These are phyloP conservation scores for Zoroaster sp. DNA, from an alignment of 53 echinoderm and acorn worm genomes.

Conservation along the genomic window DNA sequence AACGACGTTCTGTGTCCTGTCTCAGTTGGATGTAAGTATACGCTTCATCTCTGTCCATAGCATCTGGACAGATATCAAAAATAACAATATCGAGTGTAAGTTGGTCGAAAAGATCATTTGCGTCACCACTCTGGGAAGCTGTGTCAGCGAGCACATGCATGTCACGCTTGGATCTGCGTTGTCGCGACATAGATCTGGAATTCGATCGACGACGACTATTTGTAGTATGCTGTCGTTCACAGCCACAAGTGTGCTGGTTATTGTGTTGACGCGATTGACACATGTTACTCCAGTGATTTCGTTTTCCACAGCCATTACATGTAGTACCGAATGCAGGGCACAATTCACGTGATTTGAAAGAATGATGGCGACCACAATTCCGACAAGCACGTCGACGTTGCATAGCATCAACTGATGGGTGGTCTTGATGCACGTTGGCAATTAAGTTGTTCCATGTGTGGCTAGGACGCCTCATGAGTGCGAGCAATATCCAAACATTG, in stretches of 20 bases:
- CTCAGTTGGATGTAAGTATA: conserved; percentile 17
- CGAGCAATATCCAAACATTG: conserved; percentile 61
- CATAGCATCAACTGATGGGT: conserved; percentile 20
- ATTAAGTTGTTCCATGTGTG: conserved; percentile 69
- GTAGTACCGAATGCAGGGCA: conserved; percentile 58
- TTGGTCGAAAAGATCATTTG: neutral
- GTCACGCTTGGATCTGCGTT: too few species aligned
- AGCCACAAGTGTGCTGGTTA: neutral
- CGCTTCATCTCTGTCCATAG: conserved; percentile 21
- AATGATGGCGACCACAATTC: conserved; percentile 50
- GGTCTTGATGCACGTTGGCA: conserved; percentile 22
- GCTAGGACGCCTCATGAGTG: conserved; percentile 51
- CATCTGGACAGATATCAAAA: neutral
- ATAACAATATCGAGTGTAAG: conserved; percentile 2
- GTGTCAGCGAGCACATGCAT: too few species aligned
- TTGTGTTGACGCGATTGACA: conserved; percentile 45
- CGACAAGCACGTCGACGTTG: conserved; percentile 18
- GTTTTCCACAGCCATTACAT: conserved; percentile 63
- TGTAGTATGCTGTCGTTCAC: neutral
- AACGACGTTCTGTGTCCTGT: conserved; percentile 16
- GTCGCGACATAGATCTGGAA: neutral
- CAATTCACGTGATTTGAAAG: conserved; percentile 2
- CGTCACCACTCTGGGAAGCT: neutral
- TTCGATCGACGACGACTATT: conserved; percentile 16
- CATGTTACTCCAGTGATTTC: conserved; percentile 40